phyloP scores from a whole-genome alignment of 2,888 invertebrate genomes.

The Elysia crispata region DNA sequence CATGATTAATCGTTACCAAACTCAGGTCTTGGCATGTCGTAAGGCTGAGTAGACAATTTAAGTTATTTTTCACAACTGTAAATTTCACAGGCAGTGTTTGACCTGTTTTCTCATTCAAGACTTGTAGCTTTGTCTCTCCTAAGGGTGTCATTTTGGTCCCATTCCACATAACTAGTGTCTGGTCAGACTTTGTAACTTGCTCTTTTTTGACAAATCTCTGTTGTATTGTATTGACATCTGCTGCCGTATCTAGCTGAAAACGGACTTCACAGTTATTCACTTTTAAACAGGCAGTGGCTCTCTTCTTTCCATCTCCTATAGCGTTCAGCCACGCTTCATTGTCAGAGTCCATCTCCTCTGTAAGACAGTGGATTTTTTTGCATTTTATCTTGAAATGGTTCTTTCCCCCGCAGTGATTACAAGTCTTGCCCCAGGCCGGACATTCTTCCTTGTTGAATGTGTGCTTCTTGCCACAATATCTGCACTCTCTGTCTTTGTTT shows the following conservation, averaged over 20 bases:
- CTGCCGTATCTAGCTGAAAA: slow-evolving; percentile 21
- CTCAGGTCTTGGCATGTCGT: neutral
- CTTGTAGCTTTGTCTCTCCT: neutral
- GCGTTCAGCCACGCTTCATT: neutral
- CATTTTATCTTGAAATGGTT: neutral
- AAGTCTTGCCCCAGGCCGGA: neutral
- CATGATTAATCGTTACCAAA: neutral
- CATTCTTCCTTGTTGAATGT: neutral
- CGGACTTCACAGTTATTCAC: neutral
- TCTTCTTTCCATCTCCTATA: neutral
- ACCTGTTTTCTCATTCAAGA: neutral
- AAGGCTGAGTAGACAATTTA: neutral
- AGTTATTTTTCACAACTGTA: slow-evolving; percentile 10
- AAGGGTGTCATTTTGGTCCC: neutral
- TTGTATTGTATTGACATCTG: slow-evolving; percentile 19
- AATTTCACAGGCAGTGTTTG: neutral
- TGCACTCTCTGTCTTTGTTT: too few species aligned
- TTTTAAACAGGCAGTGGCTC: neutral
- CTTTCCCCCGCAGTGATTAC: neutral
- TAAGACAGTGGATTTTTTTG: neutral
- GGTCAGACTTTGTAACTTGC: neutral
- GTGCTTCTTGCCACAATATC: neutral
- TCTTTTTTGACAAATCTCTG: neutral
- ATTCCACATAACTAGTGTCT: slow-evolving; percentile 12
- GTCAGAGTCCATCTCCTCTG: neutral